phyloP scores from a whole-genome alignment of 2,888 invertebrate genomes.

The Netelia inedita region DNA sequence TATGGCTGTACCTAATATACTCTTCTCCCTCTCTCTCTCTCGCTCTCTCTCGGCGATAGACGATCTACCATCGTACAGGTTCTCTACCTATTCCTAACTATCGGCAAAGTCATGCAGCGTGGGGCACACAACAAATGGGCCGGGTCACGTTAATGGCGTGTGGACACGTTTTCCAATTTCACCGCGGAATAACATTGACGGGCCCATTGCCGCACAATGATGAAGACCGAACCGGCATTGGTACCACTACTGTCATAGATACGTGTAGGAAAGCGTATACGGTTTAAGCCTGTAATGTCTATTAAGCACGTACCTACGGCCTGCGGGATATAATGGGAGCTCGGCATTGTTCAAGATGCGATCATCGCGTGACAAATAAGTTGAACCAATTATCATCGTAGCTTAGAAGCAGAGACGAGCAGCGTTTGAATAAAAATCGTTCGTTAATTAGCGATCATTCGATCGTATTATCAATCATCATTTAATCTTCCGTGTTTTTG shows the following conservation, averaged over 20 bases:
- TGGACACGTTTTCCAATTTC: slow-evolving; percentile 65
- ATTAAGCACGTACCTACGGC: slow-evolving; percentile 38
- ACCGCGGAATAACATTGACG: slow-evolving; percentile 15
- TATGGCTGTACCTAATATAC: slow-evolving; percentile 10
- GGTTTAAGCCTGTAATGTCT: background rate
- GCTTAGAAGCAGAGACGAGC: background rate
- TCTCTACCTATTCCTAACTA: slow-evolving; percentile 4
- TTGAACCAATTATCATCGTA: slow-evolving; percentile 4
- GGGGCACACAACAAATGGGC: slow-evolving; percentile 34
- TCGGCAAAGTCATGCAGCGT: slow-evolving; percentile 20
- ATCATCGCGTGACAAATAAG: slow-evolving; percentile 42
- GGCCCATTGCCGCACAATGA: slow-evolving; percentile 33
- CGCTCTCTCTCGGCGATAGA: slow-evolving; percentile 6
- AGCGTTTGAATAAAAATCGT: slow-evolving; percentile 10
- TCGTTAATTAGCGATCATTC: background rate
- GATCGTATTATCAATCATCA: background rate
- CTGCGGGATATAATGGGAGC: slow-evolving; percentile 17
- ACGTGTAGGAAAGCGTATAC: background rate
- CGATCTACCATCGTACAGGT: slow-evolving; percentile 8
- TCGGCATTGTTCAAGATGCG: slow-evolving; percentile 39
- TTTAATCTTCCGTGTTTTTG: too few species aligned
- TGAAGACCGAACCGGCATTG: slow-evolving; percentile 8
- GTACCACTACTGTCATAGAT: slow-evolving; percentile 11
- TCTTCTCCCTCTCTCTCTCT: slow-evolving; percentile 47
- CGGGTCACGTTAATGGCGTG: slow-evolving; percentile 62